Evolutionary conservation across 2,888 invertebrate genomes (phyloP), one percentile per base, ranked within the genome.

Genomic region (Palloptera scutellata): DNA sequence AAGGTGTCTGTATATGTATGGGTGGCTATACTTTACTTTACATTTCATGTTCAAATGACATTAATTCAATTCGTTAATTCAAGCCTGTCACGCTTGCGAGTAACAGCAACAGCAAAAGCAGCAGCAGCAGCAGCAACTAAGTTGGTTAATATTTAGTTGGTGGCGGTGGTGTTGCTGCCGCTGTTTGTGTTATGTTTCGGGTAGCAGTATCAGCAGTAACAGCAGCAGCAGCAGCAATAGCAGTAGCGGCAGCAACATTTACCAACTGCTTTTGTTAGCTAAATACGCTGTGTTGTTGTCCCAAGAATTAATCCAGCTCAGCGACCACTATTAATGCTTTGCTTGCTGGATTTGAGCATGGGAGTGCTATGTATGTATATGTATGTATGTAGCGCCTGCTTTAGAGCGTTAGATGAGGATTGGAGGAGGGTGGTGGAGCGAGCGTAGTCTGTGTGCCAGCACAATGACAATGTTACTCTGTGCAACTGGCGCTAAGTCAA

Each of bases 21-120:
- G 30, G 2, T 30, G 15, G 4, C 15, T 15, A 15, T 48, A 48
- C 51, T n/a, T 48, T 43, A 45, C 54, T 57, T 45, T 64, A 57
- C 66, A 69, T 75, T 75, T 70, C 75, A 72, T 74, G 74, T 72
- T 67, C 65, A 71, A 69, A 61, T 69, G 71, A 71, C 71, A 74
- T 72, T 74, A 75, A 75, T 73, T 74, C 70, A 70, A 68, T 74
- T 70, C 64, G 67, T 68, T 73, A 73, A 73, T 72, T 72, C 71
- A 73, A 68, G 72, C 68, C 73, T 72, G 72, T 73, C 74, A 73
- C 72, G 72, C 71, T 72, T 70, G 30, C 19, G 58, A 48, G 45
- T 51, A 55, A 61, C 61, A 55, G 60, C 55, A 61, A 60, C 66
- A 41, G 30, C 6, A 30, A 30, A 30, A 30, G 2, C 30, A 30